Evolutionary conservation across 2,888 invertebrate species (phyloP), one percentile per base, ranked within the genome.

Genomic region (Aporophyla lueneburgensis): DNA sequence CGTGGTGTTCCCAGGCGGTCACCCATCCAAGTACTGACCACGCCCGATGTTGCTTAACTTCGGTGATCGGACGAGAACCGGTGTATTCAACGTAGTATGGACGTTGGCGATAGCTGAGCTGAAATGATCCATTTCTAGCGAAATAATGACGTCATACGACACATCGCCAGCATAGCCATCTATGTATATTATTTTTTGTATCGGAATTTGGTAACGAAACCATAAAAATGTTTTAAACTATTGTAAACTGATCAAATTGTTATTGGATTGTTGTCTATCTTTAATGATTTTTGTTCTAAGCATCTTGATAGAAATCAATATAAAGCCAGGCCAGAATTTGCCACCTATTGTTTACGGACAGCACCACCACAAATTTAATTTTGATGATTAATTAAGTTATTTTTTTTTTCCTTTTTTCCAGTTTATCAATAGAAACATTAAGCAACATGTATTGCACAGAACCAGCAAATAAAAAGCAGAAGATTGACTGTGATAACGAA

Each of bases 1-100:
- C 92, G 92, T 87, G 92, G 93, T 93, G 92, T 93, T 93, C 93
- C 93, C 93, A 93, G 92, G 94, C 94, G 93, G 95, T 95, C 95
- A 95, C 94, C 95, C 95, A 95, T 95, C 94, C 93, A 94, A 94
- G 94, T 94, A 94, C 94, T 94, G 90, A 93, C 92, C 93, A 87
- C 93, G 93, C 94, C 94, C 94, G 92, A 94, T 92, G 93, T 93
- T 94, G 94, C 94, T 94, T 94, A 92, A 94, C 93, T 95, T 94
- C 94, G 94, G 94, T 94, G 94, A 94, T 94, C 94, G 93, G 94
- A 94, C 94, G 94, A 94, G 94, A 95, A 95, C 94, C 94, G 94
- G 94, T 94, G 93, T 93, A 82, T 94, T 94, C 94, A 94, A 85
- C 83, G 63, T 85, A 71, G 85, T 85, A 85, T 85, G 85, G 86